Evolutionary conservation across 2,113 vertebrate species (phyloP).

Genomic region (Sakesphorus luctuosus): DNA sequence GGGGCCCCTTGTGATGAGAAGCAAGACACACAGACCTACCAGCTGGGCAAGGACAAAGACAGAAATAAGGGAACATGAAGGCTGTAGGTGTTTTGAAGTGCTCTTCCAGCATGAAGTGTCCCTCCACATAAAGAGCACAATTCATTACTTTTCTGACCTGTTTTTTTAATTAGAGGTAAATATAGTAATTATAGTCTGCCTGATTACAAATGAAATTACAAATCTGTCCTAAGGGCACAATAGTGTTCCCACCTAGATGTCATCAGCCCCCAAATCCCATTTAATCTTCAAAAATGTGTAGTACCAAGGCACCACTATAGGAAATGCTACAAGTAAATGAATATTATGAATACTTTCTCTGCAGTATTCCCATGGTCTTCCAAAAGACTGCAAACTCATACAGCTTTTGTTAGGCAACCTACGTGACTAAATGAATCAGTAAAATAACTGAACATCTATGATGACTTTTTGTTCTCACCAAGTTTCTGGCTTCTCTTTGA

Average conservation of each 20-base stretch:
- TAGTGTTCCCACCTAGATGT: background rate
- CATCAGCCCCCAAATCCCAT: constrained; percentile 26
- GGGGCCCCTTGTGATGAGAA: background rate
- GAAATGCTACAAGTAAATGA: constrained; percentile 20
- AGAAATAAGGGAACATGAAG: background rate
- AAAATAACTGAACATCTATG: background rate
- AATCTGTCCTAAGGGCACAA: constrained; percentile 34
- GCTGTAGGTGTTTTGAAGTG: background rate
- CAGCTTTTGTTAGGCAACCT: background rate
- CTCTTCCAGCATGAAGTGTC: background rate
- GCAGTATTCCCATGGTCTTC: background rate
- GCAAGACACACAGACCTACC: background rate
- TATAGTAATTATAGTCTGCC: constrained; percentile 25
- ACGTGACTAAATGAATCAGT: background rate
- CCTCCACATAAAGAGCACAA: background rate
- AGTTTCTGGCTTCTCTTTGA: constrained; percentile 30
- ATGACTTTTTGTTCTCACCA: background rate
- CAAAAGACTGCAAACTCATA: background rate
- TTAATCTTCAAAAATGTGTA: constrained; percentile 14
- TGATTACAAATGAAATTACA: constrained; percentile 53
- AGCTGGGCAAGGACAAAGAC: background rate
- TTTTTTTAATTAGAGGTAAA: constrained; percentile 50
- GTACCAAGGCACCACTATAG: background rate
- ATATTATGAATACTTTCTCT: background rate
- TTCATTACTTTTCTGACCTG: constrained; percentile 32